phyloP scores from a whole-genome alignment of 1,140 invertebrate species.

The Pollicipes pollicipes region DNA sequence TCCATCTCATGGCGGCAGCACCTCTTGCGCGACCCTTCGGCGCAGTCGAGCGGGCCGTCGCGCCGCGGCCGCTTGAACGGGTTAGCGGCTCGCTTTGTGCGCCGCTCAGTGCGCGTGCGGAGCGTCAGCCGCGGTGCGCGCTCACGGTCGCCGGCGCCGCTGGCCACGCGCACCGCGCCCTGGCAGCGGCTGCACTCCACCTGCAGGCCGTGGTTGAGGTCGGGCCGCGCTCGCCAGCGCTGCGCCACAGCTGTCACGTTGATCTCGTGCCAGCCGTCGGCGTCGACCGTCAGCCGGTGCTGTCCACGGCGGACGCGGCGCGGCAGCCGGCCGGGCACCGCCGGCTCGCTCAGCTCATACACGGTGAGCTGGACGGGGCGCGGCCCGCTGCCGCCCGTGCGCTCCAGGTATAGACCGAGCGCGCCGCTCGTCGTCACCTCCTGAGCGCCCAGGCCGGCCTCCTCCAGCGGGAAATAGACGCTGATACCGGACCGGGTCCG shows the following conservation, averaged over 20 bases:
- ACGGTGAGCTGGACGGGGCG: neutral
- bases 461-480: neutral
- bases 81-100: slow-evolving; percentile 4
- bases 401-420: neutral
- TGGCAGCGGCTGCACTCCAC: slow-evolving; percentile 30
- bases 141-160: slow-evolving; percentile 2
- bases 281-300: slow-evolving; percentile 1
- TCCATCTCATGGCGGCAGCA: slow-evolving; percentile 46
- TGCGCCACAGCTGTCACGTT: slow-evolving; percentile 34
- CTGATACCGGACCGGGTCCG: neutral
- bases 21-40: slow-evolving; percentile 4
- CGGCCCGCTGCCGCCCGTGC: too few species aligned
- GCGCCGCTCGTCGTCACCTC: neutral
- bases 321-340: too few species aligned
- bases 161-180: slow-evolving; percentile 10
- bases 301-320: neutral
- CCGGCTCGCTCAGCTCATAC: neutral
- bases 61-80: neutral
- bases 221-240: slow-evolving; percentile 28
- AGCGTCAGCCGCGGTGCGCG: slow-evolving; percentile 10
- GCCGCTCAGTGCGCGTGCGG: slow-evolving; percentile 3
- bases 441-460: neutral
- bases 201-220: slow-evolving; percentile 32
- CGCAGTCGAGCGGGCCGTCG: slow-evolving; percentile 4
- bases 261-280: slow-evolving; percentile 33